A percentile compares a stretch with the other conserved stretches of the same genome.
phyloP scores from a whole-genome alignment of 2,888 invertebrate species.

The Laothoe populi region DNA sequence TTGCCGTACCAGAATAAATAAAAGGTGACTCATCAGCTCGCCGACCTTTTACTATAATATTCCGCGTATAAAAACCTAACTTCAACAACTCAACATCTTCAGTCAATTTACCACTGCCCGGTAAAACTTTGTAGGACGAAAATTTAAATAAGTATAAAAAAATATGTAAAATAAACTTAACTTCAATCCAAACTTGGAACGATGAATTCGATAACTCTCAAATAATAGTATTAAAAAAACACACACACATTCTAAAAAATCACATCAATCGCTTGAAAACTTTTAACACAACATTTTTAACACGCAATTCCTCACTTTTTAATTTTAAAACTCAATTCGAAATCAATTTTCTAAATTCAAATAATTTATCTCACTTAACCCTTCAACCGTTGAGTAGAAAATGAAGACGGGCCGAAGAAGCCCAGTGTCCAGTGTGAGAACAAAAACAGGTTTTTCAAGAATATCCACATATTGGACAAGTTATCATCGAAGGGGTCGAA shows the following conservation, averaged over 20 bases:
- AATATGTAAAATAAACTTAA: too few relatives aligned
- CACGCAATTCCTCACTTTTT: slow-evolving; percentile 8
- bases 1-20: too few relatives aligned
- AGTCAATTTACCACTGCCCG: too few relatives aligned
- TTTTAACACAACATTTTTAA: background rate
- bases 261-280: background rate
- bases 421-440: slow-evolving; percentile 58
- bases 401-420: slow-evolving; percentile 42
- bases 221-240: background rate
- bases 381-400: slow-evolving; percentile 43
- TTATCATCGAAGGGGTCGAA: slow-evolving; percentile 44
- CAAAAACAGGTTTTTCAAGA: slow-evolving; percentile 52
- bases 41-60: too few relatives aligned
- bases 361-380: slow-evolving; percentile 33
- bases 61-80: too few relatives aligned
- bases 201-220: too few relatives aligned
- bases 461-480: slow-evolving; percentile 38
- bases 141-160: too few relatives aligned
- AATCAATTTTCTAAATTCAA: slow-evolving; percentile 15
- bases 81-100: too few relatives aligned
- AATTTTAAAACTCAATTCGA: slow-evolving; percentile 11
- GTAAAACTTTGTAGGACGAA: too few relatives aligned
- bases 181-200: too few relatives aligned
- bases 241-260: background rate
- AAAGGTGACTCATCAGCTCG: too few relatives aligned